Percentiles rank a stretch among this genome's conserved stretches.
phyloP scores from a whole-genome alignment of 2,113 vertebrate genomes.

The Megaceryle torquata region DNA sequence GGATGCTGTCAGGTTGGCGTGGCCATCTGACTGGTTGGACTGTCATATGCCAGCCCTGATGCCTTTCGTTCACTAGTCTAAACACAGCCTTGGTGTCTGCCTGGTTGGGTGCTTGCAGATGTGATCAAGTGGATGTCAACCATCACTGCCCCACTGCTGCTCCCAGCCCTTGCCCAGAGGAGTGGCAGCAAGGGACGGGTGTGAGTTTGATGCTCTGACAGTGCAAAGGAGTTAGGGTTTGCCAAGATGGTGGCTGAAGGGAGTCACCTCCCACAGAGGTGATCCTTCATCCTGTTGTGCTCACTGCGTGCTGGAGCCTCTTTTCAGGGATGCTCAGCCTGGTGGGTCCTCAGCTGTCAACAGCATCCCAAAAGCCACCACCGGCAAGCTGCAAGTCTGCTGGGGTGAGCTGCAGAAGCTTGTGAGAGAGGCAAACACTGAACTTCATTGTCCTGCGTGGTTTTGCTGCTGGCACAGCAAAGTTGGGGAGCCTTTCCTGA shows the following conservation, averaged over 20 bases:
- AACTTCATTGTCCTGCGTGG: not conserved
- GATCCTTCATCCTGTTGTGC: fast-evolving
- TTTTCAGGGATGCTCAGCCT: not conserved
- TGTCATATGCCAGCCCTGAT: not conserved
- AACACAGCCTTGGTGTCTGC: not conserved
- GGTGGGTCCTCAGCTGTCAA: not conserved
- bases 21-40: not conserved
- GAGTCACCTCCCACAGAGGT: not conserved
- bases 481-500: not conserved
- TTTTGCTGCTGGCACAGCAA: not conserved
- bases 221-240: not conserved
- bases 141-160: not conserved
- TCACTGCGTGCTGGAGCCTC: not conserved
- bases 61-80: not conserved
- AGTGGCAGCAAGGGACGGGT: not conserved
- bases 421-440: not conserved
- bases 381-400: not conserved
- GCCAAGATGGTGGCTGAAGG: not conserved
- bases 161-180: not conserved
- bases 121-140: fast-evolving
- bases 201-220: not conserved
- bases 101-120: not conserved
- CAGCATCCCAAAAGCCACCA: not conserved
- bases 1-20: not conserved
- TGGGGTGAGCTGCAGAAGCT: not conserved